Percentiles rank a stretch among this genome's conserved stretches.
Conservation (phyloP, 2,797 vertebrate genomes). For the Capromys pilorides region DNA sequence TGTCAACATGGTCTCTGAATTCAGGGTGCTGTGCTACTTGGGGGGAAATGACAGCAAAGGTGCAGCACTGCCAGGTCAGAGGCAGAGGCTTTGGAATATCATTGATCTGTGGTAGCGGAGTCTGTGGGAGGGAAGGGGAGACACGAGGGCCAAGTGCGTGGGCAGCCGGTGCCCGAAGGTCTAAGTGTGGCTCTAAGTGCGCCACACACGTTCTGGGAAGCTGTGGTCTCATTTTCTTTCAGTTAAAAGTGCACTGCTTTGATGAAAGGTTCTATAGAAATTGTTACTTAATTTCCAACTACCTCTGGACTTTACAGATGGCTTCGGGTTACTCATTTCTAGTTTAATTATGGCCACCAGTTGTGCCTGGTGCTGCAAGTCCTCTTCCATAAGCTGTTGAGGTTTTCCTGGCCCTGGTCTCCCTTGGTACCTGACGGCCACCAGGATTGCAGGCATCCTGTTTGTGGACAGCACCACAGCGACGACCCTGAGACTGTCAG, state of each 20-base stretch:
- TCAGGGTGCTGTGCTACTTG: too few relatives aligned
- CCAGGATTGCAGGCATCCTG: not conserved
- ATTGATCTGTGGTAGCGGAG: not conserved
- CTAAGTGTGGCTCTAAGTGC: not conserved
- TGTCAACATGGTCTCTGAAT: rapidly evolving
- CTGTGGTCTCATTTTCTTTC: not conserved
- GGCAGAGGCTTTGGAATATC: rapidly evolving
- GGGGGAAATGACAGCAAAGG: not conserved
- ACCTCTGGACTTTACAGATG: not conserved
- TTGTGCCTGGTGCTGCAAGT: not conserved
- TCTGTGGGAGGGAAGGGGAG: too few relatives aligned
- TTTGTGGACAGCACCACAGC: not conserved
- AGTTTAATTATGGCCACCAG: not conserved
- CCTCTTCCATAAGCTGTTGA: not conserved
- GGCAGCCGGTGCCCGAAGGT: not conserved
- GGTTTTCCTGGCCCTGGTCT: not conserved
- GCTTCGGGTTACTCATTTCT: not conserved
- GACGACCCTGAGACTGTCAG: not conserved
- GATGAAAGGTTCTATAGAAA: not conserved
- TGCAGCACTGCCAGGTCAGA: not conserved
- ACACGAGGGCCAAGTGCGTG: rapidly evolving
- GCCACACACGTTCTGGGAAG: not conserved
- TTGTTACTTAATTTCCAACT: not conserved
- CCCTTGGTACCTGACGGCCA: not conserved
- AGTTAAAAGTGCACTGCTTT: not conserved